Evolutionary conservation across 1,140 invertebrate species (phyloP), one percentile per base, ranked within the genome.

Genomic region (Metaphire vulgaris): DNA sequence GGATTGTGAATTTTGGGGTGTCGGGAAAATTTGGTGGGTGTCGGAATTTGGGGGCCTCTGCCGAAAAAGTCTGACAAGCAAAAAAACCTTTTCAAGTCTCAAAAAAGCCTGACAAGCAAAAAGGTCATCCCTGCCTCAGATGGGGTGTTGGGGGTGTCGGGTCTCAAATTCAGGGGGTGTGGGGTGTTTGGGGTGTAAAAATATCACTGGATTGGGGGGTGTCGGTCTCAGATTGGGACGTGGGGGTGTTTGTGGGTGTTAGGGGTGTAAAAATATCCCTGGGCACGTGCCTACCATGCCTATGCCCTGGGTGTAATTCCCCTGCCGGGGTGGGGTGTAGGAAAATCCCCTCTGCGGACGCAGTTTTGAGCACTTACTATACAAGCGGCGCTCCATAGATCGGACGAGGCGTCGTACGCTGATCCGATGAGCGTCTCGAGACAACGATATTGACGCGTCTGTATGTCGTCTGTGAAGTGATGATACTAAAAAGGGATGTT

Each of bases 331-430:
- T 21, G 6, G 21, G 41, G 41, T 12, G 21, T 12, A 6, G 6
- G 21, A 56, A 21, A 6, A 56, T 56, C 6, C 6, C 41, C 6
- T 56, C 6, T 56, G 21, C 6, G 41, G 41, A 56, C 6, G 41
- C 6, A 56, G 41, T 21, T 21, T 12, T 56, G 21, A 56, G 6
- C 21, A 56, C 6, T 6, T 56, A 90, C 94, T 94, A 98, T 97
- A 84, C 97, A 99, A 41, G 96, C 96, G 21, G 95, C 95, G 80
- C 94, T 97, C 97, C 97, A 98, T 80, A 99, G 96, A 86, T 99
- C 97, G 31, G 96, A 95, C 0, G 95, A 94, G 26, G 95, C 92
- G 77, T 91, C 92, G 86, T 98, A 99, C 0, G 93, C 94, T 66
- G 95, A 92, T 79, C 96, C 95, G 41, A 99, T 87, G 64, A 99